Percentiles rank a stretch among this genome's conserved stretches.
Conservation (phyloP, 2,888 invertebrate species). For the Drosophila cognata region DNA sequence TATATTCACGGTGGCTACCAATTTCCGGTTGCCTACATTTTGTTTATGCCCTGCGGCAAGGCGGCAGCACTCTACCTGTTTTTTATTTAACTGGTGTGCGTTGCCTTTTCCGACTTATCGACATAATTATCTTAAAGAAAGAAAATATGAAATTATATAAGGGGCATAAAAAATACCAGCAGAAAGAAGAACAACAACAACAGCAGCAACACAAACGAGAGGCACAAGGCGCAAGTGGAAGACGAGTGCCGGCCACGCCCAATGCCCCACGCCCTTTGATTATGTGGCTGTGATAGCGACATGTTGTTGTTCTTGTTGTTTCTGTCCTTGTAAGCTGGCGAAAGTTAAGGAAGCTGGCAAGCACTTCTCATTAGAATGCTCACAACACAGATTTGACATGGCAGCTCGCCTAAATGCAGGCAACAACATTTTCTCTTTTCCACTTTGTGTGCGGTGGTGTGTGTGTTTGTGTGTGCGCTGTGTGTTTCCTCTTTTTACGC, state of each 20-base stretch:
- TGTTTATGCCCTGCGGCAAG: constrained; percentile 30
- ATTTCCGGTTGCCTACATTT: constrained; percentile 18
- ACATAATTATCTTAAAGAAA: constrained; percentile 78
- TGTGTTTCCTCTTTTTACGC: constrained; percentile 38
- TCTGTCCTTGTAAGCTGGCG: constrained; percentile 47
- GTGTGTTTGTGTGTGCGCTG: constrained; percentile 11
- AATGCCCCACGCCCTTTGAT: constrained; percentile 58
- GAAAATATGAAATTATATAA: constrained; percentile 75
- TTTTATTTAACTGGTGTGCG: constrained; percentile 59
- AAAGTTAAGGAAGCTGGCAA: constrained; percentile 59
- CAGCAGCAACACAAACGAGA: constrained; percentile 11
- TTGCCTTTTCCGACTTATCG: constrained; percentile 78
- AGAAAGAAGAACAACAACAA: constrained; percentile 40
- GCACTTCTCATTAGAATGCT: constrained; percentile 80
- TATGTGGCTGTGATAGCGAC: constrained; percentile 71
- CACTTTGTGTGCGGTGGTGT: not conserved
- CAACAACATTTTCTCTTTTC: constrained; percentile 45
- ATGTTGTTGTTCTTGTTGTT: constrained; percentile 42
- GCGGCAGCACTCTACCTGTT: constrained; percentile 37
- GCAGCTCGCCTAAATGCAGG: constrained; percentile 69
- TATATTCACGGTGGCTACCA: not conserved
- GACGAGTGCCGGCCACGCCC: constrained; percentile 53
- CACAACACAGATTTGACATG: constrained; percentile 73
- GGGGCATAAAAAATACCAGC: constrained; percentile 40
- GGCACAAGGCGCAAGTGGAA: constrained; percentile 46